Base-by-base conservation (phyloP, 2,113 vertebrate genomes). In the Circaetus cinerascens region DNA sequence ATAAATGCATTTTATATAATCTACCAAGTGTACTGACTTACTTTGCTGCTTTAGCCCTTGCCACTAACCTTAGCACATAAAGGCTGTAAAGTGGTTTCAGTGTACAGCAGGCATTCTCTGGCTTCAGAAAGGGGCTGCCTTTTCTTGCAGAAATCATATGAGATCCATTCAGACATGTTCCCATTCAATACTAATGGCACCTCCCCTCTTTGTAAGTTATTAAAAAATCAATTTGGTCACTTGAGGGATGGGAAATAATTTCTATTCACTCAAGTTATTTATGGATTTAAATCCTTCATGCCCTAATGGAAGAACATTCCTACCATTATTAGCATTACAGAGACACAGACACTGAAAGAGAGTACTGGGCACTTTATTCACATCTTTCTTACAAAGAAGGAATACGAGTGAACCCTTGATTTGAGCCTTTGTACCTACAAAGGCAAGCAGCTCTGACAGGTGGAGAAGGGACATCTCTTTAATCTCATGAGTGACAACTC, bases 161-260 rank as follows among this genome's bases (percentile, higher is more conserved):
- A 88, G 68, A 81, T 55, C 51, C 53, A 62, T 86, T 85, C 64
- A 94, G 91, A 85, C 53, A 77, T 30, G 57, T 43, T 96, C 48
- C 43, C 1, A 3, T 87, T 93, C 95, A 66, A 57, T 85, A 91
- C 87, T 96, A 87, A 93, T 87, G 80, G 53, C 57, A 94, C 20
- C 45, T 92, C 82, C 15, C 30, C 36, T 73, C 89, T 81, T 63
- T 64, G 34, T 69, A 95, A 50, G 13, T 71, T 38, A 80, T 69
- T 53, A 88, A 97, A 94, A 97, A 95, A 95, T 88, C 95, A 69
- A 62, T 97, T 80, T 87, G 56, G 83, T 93, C 80, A 85, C 63
- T 73, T 82, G 77, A 93, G 50, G 32, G 45, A 76, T 87, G 59
- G 45, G 53, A 87, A 95, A 69, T 91, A 2, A 4, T 93, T 94